Conservation (phyloP, 2,113 vertebrate species). For the Tricholaema leucomelas region DNA sequence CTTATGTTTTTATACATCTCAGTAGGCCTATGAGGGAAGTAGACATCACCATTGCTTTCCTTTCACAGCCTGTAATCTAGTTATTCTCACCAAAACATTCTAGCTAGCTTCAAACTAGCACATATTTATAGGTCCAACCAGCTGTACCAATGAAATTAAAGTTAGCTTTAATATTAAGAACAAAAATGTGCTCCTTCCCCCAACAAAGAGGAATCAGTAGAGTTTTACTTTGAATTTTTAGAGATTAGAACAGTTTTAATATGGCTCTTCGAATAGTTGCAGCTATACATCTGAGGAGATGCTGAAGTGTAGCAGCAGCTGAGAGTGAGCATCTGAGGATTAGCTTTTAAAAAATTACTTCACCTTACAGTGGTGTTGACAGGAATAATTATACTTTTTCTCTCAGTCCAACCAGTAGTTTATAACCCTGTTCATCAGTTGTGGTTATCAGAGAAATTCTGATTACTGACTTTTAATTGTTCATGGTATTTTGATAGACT, state of each 20-base stretch:
- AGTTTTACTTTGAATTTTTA: background rate
- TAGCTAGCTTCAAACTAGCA: too few relatives aligned
- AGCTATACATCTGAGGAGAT: background rate
- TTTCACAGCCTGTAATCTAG: too few relatives aligned
- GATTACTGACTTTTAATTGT: background rate
- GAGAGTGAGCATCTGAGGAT: background rate
- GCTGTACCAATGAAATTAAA: background rate
- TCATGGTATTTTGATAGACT: background rate
- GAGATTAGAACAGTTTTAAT: background rate
- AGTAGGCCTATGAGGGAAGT: too few relatives aligned
- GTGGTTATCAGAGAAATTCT: background rate
- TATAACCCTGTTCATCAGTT: background rate
- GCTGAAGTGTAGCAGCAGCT: background rate
- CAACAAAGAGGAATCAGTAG: background rate
- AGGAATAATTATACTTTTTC: background rate
- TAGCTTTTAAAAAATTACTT: background rate
- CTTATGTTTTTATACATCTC: too few relatives aligned
- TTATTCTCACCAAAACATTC: too few relatives aligned
- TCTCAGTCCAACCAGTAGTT: background rate
- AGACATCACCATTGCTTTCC: too few relatives aligned
- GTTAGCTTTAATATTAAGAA: background rate
- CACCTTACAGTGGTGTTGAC: background rate
- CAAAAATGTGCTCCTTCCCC: background rate
- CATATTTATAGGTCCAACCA: background rate
- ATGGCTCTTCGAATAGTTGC: background rate